phyloP scores from a whole-genome alignment of 2,888 invertebrate genomes.

The Acleris laterana region DNA sequence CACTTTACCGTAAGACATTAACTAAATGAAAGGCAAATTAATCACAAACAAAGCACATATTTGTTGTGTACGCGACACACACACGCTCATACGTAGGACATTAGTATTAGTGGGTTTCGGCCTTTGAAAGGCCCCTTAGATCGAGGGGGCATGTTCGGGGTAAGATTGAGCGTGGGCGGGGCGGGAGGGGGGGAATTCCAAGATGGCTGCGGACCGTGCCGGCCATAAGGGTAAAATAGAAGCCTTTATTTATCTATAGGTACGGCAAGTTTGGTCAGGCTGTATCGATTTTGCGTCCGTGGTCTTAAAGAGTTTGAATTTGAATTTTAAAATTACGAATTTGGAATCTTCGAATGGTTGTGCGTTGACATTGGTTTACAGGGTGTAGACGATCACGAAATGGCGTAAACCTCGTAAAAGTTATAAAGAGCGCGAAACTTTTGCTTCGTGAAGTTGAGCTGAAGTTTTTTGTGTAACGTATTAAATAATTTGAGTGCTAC shows the following conservation, averaged over 20 bases:
- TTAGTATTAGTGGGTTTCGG: slow-evolving; percentile 84
- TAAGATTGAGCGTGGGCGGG: slow-evolving; percentile 78
- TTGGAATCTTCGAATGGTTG: background rate
- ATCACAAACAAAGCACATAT: slow-evolving; percentile 37
- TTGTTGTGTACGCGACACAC: slow-evolving; percentile 31
- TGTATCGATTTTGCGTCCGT: slow-evolving; percentile 51
- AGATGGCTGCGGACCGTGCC: slow-evolving; percentile 81
- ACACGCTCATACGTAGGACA: slow-evolving; percentile 66
- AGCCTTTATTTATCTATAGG: slow-evolving; percentile 73
- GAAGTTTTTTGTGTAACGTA: slow-evolving; percentile 30
- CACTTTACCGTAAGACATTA: slow-evolving; percentile 26
- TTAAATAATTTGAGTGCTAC: slow-evolving; percentile 25
- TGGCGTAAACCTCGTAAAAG: slow-evolving; percentile 29
- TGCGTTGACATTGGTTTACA: slow-evolving; percentile 1
- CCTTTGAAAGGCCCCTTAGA: slow-evolving; percentile 81
- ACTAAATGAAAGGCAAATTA: slow-evolving; percentile 30
- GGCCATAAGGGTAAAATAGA: slow-evolving; percentile 84
- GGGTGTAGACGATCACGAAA: slow-evolving; percentile 3
- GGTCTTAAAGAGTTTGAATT: slow-evolving; percentile 26
- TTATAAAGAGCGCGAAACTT: slow-evolving; percentile 27
- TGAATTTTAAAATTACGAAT: background rate
- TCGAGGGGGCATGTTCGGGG: slow-evolving; percentile 80
- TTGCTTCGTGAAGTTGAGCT: slow-evolving; percentile 22
- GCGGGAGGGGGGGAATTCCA: slow-evolving; percentile 70
- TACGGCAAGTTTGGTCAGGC: slow-evolving; percentile 74